These are phyloP conservation scores for Leptinotarsa juncta DNA, from an alignment of 2,888 invertebrate species.

Conservation along the genomic window DNA sequence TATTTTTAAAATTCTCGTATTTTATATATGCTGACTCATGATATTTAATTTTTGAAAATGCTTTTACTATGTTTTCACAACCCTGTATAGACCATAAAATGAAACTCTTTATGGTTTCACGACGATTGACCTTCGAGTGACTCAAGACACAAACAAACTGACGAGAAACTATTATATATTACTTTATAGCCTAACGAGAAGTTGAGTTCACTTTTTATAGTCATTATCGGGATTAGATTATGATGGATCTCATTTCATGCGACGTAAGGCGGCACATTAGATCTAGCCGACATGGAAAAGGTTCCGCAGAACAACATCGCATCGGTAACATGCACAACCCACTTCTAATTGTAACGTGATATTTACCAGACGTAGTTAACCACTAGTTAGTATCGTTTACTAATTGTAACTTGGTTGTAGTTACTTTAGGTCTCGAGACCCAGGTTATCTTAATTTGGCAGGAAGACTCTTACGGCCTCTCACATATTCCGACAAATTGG, in stretches of 20 bases:
- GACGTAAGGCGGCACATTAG: slow-evolving; percentile 29
- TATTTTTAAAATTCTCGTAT: too few species aligned
- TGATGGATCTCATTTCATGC: slow-evolving; percentile 37
- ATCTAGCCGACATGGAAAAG: slow-evolving; percentile 32
- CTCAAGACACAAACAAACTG: slow-evolving; percentile 10
- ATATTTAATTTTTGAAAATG: too few species aligned
- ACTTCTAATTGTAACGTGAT: slow-evolving; percentile 51
- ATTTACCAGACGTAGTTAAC: slow-evolving; percentile 54
- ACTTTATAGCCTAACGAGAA: slow-evolving; percentile 29
- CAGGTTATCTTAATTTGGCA: slow-evolving; percentile 37
- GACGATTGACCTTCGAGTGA: neutral
- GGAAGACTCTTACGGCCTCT: slow-evolving; percentile 13
- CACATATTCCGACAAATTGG: slow-evolving; percentile 26
- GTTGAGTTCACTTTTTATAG: slow-evolving; percentile 29
- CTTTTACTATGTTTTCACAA: neutral
- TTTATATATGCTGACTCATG: too few species aligned
- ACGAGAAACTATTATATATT: slow-evolving; percentile 20
- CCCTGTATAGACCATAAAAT: neutral
- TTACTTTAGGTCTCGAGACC: slow-evolving; percentile 28
- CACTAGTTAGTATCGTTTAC: slow-evolving; percentile 54
- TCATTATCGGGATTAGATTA: slow-evolving; percentile 33
- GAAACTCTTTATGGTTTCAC: neutral
- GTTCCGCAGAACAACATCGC: slow-evolving; percentile 15
- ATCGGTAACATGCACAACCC: slow-evolving; percentile 28
- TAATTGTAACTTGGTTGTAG: slow-evolving; percentile 47